Evolutionary conservation across 2,888 invertebrate species (phyloP).

Genomic region (Troilus luridus): DNA sequence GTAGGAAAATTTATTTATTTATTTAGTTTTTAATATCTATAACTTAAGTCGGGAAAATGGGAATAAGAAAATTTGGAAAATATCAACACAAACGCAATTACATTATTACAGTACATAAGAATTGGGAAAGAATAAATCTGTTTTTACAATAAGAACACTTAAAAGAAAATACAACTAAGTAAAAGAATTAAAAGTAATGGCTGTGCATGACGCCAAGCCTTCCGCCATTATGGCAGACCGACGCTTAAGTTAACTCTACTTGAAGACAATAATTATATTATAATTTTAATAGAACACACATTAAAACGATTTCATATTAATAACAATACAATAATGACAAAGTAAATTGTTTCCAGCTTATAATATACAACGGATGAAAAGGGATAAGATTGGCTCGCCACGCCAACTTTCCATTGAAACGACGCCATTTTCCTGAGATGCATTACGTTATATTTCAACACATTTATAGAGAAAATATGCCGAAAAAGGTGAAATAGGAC

Average conservation of each 20-base stretch:
- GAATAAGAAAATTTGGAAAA: conserved; percentile 51
- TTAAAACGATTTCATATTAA: conserved; percentile 45
- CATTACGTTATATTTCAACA: conserved; percentile 53
- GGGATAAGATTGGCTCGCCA: conserved; percentile 59
- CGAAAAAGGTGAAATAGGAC: conserved; percentile 57
- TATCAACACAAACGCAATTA: conserved; percentile 54
- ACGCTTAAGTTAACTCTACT: conserved; percentile 58
- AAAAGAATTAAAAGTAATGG: conserved; percentile 49
- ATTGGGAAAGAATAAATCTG: conserved; percentile 39
- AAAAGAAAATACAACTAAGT: conserved; percentile 55
- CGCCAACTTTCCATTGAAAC: conserved; percentile 55
- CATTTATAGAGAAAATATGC: conserved; percentile 55
- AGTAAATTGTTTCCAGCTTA: conserved; percentile 60
- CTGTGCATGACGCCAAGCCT: conserved; percentile 52
- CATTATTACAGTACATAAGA: conserved; percentile 55
- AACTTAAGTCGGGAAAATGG: conserved; percentile 28
- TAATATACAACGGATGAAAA: conserved; percentile 60
- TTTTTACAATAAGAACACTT: conserved; percentile 55
- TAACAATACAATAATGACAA: conserved; percentile 49
- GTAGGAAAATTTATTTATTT: conserved; percentile 31
- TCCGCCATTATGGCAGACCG: conserved; percentile 62
- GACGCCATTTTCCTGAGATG: conserved; percentile 60
- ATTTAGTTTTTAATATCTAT: conserved; percentile 4
- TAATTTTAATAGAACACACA: conserved; percentile 47
- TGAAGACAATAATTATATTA: conserved; percentile 39